Evolutionary conservation across 2,888 invertebrate genomes (phyloP), one percentile per base, ranked within the genome.

Genomic region (Aradus depressus): DNA sequence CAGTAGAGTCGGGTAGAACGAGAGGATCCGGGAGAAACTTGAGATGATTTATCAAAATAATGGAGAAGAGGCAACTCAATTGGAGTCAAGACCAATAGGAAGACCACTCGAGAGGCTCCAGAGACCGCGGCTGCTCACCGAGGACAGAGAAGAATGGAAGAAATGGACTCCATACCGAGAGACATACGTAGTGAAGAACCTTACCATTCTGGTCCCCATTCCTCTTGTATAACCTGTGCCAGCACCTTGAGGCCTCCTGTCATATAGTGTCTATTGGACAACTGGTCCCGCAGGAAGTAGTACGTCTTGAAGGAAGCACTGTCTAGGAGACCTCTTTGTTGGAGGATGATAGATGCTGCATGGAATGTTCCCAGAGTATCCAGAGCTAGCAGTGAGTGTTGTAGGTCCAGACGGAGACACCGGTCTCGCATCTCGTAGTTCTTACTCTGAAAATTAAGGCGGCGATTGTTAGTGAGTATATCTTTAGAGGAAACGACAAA

Each of bases 191-290:
- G 31, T n/a, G 10, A 28, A 28, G 28, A 28, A 10, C 28, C 28
- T 25, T 25, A 52, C 54, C 54, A 54, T 39, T 54, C 50, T 2
- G 48, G 38, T 10, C 49, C 41, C 54, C 54, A 54, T 1, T 43
- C 35, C 3, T 48, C 43, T n/a, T 25, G 28, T 28, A 54, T 54
- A 18, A 54, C 52, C 14, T 49, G 16, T 2, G 54, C 52, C 12
- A 42, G 28, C 18, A 37, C 42, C 1, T 26, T 28, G 18, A 52
- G 41, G 5, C 47, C 51, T 6, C 39, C 52, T 44, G 43, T 32
- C 32, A 48, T 31, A 21, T 49, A 23, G 4, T 48, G 31, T 19
- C 44, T 48, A 12, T 43, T 41, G 38, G 38, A 42, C 4, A 26
- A 18, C 2, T 32, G 37, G 6, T 54, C 37, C 41, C 38, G 44